Base-by-base conservation (phyloP, 2,888 invertebrate genomes). In the Xestia sexstrigata region DNA sequence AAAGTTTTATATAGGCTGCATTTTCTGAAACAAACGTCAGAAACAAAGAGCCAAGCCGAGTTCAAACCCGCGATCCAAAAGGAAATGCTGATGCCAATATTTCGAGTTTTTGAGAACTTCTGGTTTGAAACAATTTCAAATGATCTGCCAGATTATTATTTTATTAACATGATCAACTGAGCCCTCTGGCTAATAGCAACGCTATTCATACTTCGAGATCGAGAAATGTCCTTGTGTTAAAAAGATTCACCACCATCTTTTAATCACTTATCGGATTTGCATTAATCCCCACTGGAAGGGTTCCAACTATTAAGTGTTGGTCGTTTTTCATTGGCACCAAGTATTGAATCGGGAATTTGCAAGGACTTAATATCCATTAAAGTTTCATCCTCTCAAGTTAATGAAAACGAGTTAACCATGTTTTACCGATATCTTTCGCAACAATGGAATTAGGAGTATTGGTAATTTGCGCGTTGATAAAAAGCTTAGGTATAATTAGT, bases 221-320 rank as follows among this genome's bases (percentile, higher is more conserved):
- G 20, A 45, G 8, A 26, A 72, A 62, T 80, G n/a, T 69, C 83
- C 8, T 66, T 7, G 35, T 66, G 62, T 82, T 66, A 74, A 85
- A 87, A 85, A 74, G 72, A 81, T 76, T 81, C 84, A 63, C 67
- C 60, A 70, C 73, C 73, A 75, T 74, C 72, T 78, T 82, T 78
- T 81, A 81, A 86, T 86, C 77, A 79, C 77, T 86, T 84, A 88
- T 81, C 70, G 79, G 74, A 86, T 83, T 88, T 83, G 78, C 79
- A 81, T 82, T 86, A 73, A 76, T 74, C 69, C 74, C 62, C 70
- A 30, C 65, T 76, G 71, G 73, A 74, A 76, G 71, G 66, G 39
- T 82, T 81, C 72, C 76, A 84, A 74, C 85, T 87, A 85, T 82
- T 85, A 74, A 77, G 66, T 60, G 52, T 68, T 60, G 23, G 70